phyloP scores from a whole-genome alignment of 2,888 invertebrate genomes.

The Yponomeuta malinellus region DNA sequence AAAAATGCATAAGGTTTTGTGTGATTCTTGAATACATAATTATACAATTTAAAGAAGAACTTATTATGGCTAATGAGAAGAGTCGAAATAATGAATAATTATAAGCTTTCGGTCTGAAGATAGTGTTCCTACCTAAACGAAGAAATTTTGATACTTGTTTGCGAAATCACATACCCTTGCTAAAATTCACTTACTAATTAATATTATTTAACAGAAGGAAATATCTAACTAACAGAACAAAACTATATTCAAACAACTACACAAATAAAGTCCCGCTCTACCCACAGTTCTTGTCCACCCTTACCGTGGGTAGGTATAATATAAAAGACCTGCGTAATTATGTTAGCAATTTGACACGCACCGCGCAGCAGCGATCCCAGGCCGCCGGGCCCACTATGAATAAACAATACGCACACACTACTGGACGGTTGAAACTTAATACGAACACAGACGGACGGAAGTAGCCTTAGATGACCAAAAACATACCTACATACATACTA shows the following conservation, averaged over 20 bases:
- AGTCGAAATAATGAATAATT: too few relatives aligned
- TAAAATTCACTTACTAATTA: too few relatives aligned
- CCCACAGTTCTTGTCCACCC: background rate
- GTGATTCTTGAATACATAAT: too few relatives aligned
- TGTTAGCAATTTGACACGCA: background rate
- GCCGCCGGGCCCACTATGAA: background rate
- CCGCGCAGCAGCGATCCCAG: background rate
- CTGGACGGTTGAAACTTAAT: background rate
- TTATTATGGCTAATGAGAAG: too few relatives aligned
- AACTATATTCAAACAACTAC: too few relatives aligned
- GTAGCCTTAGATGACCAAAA: background rate
- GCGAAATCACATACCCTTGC: too few relatives aligned
- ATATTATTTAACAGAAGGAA: too few relatives aligned
- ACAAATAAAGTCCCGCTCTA: background rate
- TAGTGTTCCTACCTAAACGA: too few relatives aligned
- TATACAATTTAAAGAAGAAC: too few relatives aligned
- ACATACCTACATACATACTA: background rate
- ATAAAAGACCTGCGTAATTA: background rate
- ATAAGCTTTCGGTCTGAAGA: too few relatives aligned
- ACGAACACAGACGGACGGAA: background rate
- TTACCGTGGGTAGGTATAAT: background rate
- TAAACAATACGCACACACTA: background rate
- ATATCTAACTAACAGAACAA: background rate
- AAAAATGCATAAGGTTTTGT: too few relatives aligned
- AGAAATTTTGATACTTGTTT: too few relatives aligned